These are phyloP conservation scores for Geococcyx californianus DNA, from an alignment of 2,113 vertebrate species.

Conservation along the genomic window DNA sequence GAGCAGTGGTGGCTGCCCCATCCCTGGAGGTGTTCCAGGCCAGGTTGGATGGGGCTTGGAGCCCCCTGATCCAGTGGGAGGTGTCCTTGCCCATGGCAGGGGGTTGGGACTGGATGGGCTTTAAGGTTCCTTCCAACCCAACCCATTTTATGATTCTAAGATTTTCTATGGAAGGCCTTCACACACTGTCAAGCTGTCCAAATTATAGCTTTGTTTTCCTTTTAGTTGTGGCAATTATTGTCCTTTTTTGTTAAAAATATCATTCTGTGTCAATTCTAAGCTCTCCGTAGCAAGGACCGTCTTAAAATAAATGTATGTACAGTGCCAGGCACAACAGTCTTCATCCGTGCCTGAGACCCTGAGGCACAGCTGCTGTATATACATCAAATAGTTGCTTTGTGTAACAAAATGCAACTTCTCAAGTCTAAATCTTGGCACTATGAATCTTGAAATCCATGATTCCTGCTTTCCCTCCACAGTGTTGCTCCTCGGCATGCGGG, in stretches of 20 bases:
- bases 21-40: too few relatives aligned
- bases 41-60: too few relatives aligned
- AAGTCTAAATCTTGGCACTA: neutral
- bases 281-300: neutral
- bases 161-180: neutral
- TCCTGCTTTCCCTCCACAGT: neutral
- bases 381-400: neutral
- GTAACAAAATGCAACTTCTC: neutral
- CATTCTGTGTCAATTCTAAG: slow-evolving; percentile 50
- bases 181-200: neutral
- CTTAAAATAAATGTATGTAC: slow-evolving; percentile 46
- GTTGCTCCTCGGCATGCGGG: neutral
- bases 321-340: slow-evolving; percentile 28
- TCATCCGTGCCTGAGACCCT: neutral
- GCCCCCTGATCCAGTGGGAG: too few relatives aligned
- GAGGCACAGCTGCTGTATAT: neutral
- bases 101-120: too few relatives aligned
- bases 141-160: too few relatives aligned
- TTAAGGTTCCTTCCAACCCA: too few relatives aligned
- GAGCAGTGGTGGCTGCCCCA: too few relatives aligned
- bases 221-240: slow-evolving; percentile 48
- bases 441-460: neutral
- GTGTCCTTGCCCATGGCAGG: too few relatives aligned
- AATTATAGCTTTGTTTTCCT: slow-evolving; percentile 63
- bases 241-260: slow-evolving; percentile 65